These are phyloP conservation scores for Hylia prasina DNA, from an alignment of 2,113 vertebrate species.

Conservation along the genomic window DNA sequence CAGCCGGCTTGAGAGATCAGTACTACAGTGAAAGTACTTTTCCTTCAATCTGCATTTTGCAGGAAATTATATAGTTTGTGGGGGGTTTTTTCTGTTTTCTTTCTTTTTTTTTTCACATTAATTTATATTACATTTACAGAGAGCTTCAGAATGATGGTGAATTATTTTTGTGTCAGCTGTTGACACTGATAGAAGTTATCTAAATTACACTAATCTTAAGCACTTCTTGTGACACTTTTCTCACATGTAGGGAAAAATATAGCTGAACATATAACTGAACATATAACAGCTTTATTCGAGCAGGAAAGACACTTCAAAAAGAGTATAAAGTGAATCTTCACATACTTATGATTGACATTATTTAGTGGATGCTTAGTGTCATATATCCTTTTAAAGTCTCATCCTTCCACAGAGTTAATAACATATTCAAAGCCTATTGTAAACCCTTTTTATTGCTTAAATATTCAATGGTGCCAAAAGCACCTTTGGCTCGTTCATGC, in stretches of 20 bases:
- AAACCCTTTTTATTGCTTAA: not conserved
- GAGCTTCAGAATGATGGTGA: not conserved
- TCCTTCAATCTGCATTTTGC: not conserved
- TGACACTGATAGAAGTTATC: not conserved
- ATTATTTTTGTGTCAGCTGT: not conserved
- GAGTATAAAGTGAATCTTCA: not conserved
- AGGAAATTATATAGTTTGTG: not conserved
- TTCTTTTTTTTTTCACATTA: not conserved
- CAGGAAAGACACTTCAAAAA: not conserved
- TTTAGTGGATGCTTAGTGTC: not conserved
- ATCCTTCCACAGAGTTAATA: not conserved
- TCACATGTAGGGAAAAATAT: not conserved
- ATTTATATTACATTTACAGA: not conserved
- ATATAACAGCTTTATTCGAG: not conserved
- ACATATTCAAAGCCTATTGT: not conserved
- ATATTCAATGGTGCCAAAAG: not conserved
- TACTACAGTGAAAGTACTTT: not conserved
- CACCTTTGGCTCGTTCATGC: not conserved
- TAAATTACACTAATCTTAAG: not conserved
- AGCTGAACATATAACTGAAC: not conserved
- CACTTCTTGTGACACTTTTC: not conserved
- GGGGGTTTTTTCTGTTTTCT: no score
- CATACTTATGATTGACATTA: not conserved
- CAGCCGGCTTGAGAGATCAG: not conserved
- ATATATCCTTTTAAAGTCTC: not conserved